Evolutionary conservation across 2,797 vertebrate species (phyloP).

Genomic region (Carapus acus): DNA sequence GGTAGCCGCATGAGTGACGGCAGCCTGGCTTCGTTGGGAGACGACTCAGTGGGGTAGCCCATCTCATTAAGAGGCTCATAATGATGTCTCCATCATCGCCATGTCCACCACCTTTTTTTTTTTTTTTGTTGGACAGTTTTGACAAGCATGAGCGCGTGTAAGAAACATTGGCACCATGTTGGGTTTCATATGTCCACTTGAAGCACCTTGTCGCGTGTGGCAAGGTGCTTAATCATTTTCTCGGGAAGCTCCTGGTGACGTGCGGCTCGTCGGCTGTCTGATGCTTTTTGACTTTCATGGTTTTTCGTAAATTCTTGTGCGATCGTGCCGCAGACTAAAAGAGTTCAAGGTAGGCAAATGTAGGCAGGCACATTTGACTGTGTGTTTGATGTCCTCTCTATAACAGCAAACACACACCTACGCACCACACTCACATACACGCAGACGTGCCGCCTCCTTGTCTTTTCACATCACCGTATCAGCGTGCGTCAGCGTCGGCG

Average conservation of each 20-base stretch:
- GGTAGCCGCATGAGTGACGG: constrained; percentile 30
- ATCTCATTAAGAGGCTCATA: constrained; percentile 5
- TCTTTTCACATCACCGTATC: constrained; percentile 63
- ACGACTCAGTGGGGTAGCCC: constrained; percentile 19
- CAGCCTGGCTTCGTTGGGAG: constrained; percentile 25
- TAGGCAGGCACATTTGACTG: constrained; percentile 56
- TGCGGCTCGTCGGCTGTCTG: constrained; percentile 16
- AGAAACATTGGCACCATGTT: constrained; percentile 2
- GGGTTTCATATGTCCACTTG: constrained; percentile 41
- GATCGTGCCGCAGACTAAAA: constrained; percentile 44
- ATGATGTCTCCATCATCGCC: background rate
- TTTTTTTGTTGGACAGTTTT: constrained; percentile 17
- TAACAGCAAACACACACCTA: too few relatives aligned
- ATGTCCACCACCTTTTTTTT: constrained; percentile 16
- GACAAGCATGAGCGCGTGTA: constrained; percentile 16
- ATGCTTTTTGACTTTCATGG: constrained; percentile 59
- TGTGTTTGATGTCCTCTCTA: constrained; percentile 60
- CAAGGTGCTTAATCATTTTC: constrained; percentile 21
- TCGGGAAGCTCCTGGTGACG: constrained; percentile 26
- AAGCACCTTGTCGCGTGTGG: constrained; percentile 27
- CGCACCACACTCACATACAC: too few relatives aligned
- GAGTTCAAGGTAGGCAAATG: constrained; percentile 46
- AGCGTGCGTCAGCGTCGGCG: constrained; percentile 54
- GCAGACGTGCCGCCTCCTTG: constrained; percentile 50
- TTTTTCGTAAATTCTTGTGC: constrained; percentile 51